Conservation (phyloP, 2,888 invertebrate genomes). For the Thyatira batis region DNA sequence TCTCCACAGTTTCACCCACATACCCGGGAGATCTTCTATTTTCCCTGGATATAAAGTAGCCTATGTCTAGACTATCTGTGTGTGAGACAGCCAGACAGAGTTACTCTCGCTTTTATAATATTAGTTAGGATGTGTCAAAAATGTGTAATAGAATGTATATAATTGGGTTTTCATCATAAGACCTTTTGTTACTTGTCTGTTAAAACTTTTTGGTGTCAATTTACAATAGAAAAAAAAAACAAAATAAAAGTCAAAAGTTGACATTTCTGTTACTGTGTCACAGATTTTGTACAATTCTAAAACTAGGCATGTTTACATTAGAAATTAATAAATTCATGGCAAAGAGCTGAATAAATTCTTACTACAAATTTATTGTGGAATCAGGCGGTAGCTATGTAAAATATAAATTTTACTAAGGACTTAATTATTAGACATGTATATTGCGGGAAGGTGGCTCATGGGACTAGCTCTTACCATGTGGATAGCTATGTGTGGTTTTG, state of each 20-base stretch:
- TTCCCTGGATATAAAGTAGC: no score
- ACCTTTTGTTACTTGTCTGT: background rate
- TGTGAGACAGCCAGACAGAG: no score
- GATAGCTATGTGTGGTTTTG: conserved; percentile 55
- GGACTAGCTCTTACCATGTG: conserved; percentile 60
- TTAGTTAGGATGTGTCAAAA: background rate
- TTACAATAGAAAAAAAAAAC: conserved; percentile 8
- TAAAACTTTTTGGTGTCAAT: conserved; percentile 13
- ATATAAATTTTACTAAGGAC: conserved; percentile 17
- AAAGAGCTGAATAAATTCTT: conserved; percentile 43
- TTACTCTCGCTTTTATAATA: no score
- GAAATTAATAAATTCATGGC: conserved; percentile 44
- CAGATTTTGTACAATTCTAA: conserved; percentile 35
- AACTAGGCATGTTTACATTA: conserved; percentile 41
- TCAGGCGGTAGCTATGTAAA: conserved; percentile 13
- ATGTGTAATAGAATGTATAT: background rate
- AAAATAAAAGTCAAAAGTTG: conserved; percentile 17
- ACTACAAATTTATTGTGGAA: conserved; percentile 29
- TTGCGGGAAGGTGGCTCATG: conserved; percentile 71
- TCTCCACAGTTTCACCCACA: no score
- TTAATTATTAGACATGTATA: conserved; percentile 55
- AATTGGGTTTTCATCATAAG: background rate
- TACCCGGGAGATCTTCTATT: no score
- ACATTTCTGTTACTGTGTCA: conserved; percentile 40
- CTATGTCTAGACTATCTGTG: no score